phyloP scores from a whole-genome alignment of 2,113 vertebrate genomes.

The Cavia porcellus region DNA sequence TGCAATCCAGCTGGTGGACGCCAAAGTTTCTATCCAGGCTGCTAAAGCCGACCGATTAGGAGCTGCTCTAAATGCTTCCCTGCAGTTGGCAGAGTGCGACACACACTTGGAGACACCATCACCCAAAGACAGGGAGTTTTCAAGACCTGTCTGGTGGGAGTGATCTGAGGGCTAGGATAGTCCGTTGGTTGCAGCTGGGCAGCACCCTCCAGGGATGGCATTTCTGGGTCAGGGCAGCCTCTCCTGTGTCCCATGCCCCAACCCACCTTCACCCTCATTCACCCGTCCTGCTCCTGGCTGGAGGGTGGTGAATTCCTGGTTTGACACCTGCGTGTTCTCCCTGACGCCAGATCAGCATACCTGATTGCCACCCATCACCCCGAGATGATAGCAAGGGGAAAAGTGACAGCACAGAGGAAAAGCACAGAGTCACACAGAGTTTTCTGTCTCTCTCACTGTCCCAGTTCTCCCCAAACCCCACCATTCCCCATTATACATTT shows the following conservation, averaged over 20 bases:
- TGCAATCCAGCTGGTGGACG: neutral
- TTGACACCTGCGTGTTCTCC: slow-evolving; percentile 44
- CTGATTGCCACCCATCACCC: neutral
- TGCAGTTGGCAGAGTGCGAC: neutral
- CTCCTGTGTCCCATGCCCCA: slow-evolving; percentile 54
- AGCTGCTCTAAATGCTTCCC: neutral
- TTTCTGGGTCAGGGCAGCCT: slow-evolving; percentile 48
- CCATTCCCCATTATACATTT: neutral
- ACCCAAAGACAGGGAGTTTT: neutral
- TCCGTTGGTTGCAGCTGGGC: slow-evolving; percentile 35
- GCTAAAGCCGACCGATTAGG: neutral
- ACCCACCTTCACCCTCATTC: slow-evolving; percentile 55
- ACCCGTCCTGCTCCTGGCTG: slow-evolving; percentile 57
- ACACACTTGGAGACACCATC: neutral
- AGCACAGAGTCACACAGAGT: neutral
- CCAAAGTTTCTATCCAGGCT: neutral
- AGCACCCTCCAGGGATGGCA: slow-evolving; percentile 55
- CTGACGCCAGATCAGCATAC: neutral
- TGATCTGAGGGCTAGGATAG: neutral
- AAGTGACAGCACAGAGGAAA: neutral
- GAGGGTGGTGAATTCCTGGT: slow-evolving; percentile 56
- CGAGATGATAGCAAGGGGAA: neutral
- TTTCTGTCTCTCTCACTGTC: neutral
- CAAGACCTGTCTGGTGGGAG: neutral
- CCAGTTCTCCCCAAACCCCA: neutral